Base-by-base conservation (phyloP, 1,140 invertebrate genomes). In the Drosophila orosa region DNA sequence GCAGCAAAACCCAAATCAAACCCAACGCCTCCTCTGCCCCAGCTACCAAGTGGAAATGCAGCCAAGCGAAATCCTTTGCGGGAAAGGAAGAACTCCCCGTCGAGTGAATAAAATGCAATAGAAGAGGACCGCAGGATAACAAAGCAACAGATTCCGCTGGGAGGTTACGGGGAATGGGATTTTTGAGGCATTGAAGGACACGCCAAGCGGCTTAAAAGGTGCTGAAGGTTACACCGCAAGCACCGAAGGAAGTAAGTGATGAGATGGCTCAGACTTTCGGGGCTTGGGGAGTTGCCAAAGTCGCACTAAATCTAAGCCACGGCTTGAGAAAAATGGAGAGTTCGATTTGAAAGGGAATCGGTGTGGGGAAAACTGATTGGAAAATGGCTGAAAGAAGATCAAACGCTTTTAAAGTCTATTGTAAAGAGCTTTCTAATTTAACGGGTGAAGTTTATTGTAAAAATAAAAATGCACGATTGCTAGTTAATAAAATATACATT, bases 131-230 rank as follows among this genome's bases (percentile, higher is more conserved):
- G 31, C 50, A 37, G 52, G 58, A 65, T 68, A 66, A 68, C 40
- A 45, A 59, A 74, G 77, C 55, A 73, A 58, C 67, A 67, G 57
- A 62, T 71, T 48, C 52, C 50, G 37, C 25, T n/a, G 42, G 31
- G 22, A 71, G 19, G 42, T 13, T 9, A 17, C 1, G n/a, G 55
- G 40, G 68, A 65, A 59, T 52, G 47, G 58, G 57, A 42, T 44
- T 47, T 79, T 61, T 57, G 50, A 55, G 50, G 37, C 66, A 83
- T 62, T 79, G 80, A 84, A 75, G 80, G 80, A 67, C 83, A 75
- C 27, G 62, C 57, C 77, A 83, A 82, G 83, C 78, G 58, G 82
- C 83, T 85, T 87, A 85, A 85, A 78, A 86, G 69, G 69, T 74
- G 80, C 59, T 60, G 69, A 87, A 87, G 74, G 78, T 85, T 86